Percentiles rank a stretch among this genome's conserved stretches.
These are phyloP conservation scores for Cheilosia soror DNA, from an alignment of 2,888 invertebrate species.

Conservation along the genomic window DNA sequence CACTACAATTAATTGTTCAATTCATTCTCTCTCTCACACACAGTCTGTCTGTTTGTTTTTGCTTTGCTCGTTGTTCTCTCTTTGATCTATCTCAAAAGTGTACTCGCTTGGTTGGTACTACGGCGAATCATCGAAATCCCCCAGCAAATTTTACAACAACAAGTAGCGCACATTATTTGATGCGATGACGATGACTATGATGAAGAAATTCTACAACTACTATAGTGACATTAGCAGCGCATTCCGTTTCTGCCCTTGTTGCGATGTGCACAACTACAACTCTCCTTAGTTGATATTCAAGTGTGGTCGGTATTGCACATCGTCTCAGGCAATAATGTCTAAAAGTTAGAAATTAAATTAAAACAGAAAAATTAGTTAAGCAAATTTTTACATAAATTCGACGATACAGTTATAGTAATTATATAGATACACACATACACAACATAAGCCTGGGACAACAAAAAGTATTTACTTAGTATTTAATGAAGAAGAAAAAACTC, in stretches of 20 bases:
- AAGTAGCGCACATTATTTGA: constrained; percentile 11
- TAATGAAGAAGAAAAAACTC: constrained; percentile 41
- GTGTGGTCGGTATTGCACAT: constrained; percentile 77
- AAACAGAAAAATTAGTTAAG: constrained; percentile 44
- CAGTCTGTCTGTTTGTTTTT: neutral
- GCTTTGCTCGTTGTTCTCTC: neutral
- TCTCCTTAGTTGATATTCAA: constrained; percentile 76
- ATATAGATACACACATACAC: neutral
- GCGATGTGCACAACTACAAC: constrained; percentile 73
- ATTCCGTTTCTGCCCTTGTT: constrained; percentile 68
- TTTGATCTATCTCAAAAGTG: constrained; percentile 15
- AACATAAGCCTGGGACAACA: constrained; percentile 18
- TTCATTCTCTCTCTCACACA: constrained; percentile 4
- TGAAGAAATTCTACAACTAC: constrained; percentile 59
- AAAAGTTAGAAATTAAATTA: constrained; percentile 67
- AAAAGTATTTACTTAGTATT: constrained; percentile 30
- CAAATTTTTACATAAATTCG: constrained; percentile 50
- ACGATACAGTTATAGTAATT: no score
- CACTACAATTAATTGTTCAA: constrained; percentile 23
- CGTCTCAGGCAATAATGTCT: constrained; percentile 75
- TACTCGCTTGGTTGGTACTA: constrained; percentile 28
- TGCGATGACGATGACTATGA: constrained; percentile 18
- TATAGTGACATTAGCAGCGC: constrained; percentile 62
- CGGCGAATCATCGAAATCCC: constrained; percentile 68
- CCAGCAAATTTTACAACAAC: constrained; percentile 48